phyloP scores from a whole-genome alignment of 2,797 vertebrate genomes.

The Lates japonicus region DNA sequence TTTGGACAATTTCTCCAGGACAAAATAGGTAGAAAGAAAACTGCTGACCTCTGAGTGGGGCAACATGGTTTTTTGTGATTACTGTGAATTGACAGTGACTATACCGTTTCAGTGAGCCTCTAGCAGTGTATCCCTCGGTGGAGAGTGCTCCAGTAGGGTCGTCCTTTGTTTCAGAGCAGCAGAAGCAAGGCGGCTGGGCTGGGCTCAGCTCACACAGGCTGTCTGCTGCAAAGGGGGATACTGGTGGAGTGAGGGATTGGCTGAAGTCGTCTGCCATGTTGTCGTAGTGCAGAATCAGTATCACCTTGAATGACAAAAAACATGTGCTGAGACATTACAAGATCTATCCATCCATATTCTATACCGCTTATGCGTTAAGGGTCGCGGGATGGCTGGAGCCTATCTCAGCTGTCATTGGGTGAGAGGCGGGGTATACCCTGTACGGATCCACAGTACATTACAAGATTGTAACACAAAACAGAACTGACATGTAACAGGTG shows the following conservation, averaged over 20 bases:
- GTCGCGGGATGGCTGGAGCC: no score
- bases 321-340: neutral
- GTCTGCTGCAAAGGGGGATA: slow-evolving; percentile 87
- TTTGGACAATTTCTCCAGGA: neutral
- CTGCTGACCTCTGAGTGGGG: neutral
- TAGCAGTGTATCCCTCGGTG: slow-evolving; percentile 88
- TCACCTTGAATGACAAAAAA: slow-evolving; percentile 25
- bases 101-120: slow-evolving; percentile 93
- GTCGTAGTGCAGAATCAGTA: slow-evolving; percentile 7
- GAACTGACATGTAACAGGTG: neutral
- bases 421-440: no score
- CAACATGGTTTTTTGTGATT: neutral
- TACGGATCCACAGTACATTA: neutral
- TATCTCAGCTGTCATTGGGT: no score
- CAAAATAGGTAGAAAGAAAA: slow-evolving; percentile 12
- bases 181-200: slow-evolving; percentile 87
- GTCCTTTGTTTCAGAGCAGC: slow-evolving; percentile 87
- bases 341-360: no score
- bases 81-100: slow-evolving; percentile 9
- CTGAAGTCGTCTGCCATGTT: slow-evolving; percentile 89
- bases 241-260: slow-evolving; percentile 84
- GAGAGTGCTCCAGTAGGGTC: slow-evolving; percentile 83
- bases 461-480: slow-evolving; percentile 8
- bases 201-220: slow-evolving; percentile 82
- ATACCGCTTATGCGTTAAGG: no score